A percentile compares a stretch with the other conserved stretches of the same genome.
Conservation (phyloP, 53 echinoderm and acorn worm species). For the Echinarachnius parma region DNA sequence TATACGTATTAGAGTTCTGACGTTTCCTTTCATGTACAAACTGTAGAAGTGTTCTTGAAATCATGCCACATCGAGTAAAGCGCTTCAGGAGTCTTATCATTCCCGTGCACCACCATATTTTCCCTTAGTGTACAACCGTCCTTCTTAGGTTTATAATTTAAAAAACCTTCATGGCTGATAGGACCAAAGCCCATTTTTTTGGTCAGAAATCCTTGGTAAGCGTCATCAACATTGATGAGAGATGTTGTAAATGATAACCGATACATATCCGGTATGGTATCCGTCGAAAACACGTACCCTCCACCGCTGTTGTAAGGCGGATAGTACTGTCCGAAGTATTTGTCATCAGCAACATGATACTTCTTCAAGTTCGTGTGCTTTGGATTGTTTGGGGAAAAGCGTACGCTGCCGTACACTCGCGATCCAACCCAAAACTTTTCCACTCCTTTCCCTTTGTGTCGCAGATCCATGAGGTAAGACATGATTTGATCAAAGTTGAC, state of each 20-base stretch:
- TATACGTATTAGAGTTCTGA: too few relatives aligned
- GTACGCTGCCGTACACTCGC: slow-evolving; percentile 7
- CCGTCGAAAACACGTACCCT: slow-evolving; percentile 46
- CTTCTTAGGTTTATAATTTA: background rate
- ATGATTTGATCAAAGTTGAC: slow-evolving; percentile 14
- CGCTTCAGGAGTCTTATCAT: too few relatives aligned
- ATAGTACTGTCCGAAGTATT: slow-evolving; percentile 23
- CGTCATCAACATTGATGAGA: slow-evolving; percentile 56
- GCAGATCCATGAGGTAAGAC: background rate
- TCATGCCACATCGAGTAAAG: too few relatives aligned
- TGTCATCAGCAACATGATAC: slow-evolving; percentile 36
- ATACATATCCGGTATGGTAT: slow-evolving; percentile 37
- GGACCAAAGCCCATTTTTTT: slow-evolving; percentile 37
- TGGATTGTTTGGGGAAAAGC: background rate
- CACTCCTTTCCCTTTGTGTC: slow-evolving; percentile 2
- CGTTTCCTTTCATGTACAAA: too few relatives aligned
- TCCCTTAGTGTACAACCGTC: background rate
- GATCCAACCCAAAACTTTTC: slow-evolving; percentile 36
- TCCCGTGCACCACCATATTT: background rate
- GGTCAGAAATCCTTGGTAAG: slow-evolving; percentile 46
- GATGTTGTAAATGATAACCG: slow-evolving; percentile 5
- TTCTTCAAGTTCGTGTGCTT: background rate
- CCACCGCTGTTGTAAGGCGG: slow-evolving; percentile 56
- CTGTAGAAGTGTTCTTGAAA: too few relatives aligned
- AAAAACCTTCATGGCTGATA: slow-evolving; percentile 18